These are phyloP conservation scores for Echinops telfairi DNA, from an alignment of 2,113 vertebrate species.

Conservation along the genomic window DNA sequence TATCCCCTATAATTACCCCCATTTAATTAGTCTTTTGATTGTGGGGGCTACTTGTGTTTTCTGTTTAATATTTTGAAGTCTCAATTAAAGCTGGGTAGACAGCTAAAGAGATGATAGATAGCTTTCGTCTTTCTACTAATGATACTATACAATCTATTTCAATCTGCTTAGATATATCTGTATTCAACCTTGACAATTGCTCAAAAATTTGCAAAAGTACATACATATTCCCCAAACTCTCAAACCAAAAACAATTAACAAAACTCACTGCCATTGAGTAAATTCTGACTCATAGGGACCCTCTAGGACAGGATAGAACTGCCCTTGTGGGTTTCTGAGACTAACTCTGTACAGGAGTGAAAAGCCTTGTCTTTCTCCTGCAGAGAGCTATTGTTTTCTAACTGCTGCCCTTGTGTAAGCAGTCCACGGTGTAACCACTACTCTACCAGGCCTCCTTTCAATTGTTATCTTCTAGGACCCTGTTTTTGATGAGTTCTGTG, in stretches of 20 bases:
- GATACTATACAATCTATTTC: too few species aligned
- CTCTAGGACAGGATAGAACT: too few species aligned
- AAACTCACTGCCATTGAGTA: background rate
- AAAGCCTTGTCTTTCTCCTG: too few species aligned
- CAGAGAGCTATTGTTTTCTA: too few species aligned
- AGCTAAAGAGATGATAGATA: background rate
- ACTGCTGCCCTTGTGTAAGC: too few species aligned
- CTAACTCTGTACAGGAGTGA: too few species aligned
- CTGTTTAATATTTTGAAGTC: background rate
- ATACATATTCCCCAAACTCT: background rate
- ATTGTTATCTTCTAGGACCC: too few species aligned
- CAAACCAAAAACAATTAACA: background rate
- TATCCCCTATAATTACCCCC: accelerated
- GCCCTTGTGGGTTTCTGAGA: too few species aligned
- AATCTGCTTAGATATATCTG: background rate
- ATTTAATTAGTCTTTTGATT: background rate
- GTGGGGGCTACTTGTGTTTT: background rate
- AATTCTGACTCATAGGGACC: too few species aligned
- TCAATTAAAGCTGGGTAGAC: background rate
- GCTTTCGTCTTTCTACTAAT: too few species aligned
- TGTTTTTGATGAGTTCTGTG: background rate
- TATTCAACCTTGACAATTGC: background rate
- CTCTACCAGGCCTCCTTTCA: too few species aligned
- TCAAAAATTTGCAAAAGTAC: background rate
- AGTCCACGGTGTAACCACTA: too few species aligned